Conservation (phyloP, 2,888 invertebrate genomes). For the Leptura quadrifasciata region DNA sequence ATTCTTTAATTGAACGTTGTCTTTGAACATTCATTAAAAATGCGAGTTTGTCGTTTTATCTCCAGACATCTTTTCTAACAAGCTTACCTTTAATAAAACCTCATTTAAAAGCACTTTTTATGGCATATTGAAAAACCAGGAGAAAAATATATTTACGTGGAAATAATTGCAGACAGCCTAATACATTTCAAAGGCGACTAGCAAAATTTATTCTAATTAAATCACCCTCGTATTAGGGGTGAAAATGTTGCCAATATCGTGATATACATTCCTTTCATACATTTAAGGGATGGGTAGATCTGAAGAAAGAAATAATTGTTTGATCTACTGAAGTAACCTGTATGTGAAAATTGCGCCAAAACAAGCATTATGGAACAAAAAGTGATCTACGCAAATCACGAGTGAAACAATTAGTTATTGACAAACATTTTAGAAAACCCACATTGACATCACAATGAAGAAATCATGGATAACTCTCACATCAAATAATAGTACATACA, state of each 20-base stretch:
- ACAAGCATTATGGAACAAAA: too few species aligned
- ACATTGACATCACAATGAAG: too few species aligned
- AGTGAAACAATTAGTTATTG: too few species aligned
- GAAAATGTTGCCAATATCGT: background rate
- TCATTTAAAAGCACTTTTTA: conserved; percentile 3
- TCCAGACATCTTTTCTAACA: background rate
- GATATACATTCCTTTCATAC: background rate
- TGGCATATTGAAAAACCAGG: background rate
- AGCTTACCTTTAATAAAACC: conserved; percentile 11
- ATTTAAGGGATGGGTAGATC: too few species aligned
- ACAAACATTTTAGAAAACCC: too few species aligned
- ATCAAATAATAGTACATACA: too few species aligned
- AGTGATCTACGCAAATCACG: too few species aligned
- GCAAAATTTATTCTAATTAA: background rate
- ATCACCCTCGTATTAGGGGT: background rate
- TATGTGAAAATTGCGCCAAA: too few species aligned
- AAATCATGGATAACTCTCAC: too few species aligned
- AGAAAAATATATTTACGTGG: background rate
- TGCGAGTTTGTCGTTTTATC: background rate
- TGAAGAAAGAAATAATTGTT: too few species aligned
- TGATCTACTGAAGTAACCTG: too few species aligned
- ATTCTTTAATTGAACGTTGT: conserved; percentile 15
- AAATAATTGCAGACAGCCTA: background rate
- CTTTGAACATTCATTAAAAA: background rate
- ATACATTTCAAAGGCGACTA: background rate